These are phyloP conservation scores for Seira ritae DNA, from an alignment of 2,888 invertebrate genomes.

Conservation along the genomic window DNA sequence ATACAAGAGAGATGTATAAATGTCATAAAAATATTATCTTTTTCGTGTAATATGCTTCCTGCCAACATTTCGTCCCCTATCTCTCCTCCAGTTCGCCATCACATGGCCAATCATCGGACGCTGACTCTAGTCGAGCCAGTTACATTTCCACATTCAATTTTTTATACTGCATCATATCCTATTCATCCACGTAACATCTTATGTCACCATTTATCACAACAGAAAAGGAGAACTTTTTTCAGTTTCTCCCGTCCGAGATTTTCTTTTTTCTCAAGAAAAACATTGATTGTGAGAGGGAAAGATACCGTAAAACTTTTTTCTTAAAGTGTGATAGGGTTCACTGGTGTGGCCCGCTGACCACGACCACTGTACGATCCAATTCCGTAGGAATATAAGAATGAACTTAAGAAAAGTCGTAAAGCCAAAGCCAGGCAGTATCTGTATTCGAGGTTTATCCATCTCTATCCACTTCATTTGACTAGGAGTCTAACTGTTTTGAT, in stretches of 20 bases:
- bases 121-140: conserved; percentile 2
- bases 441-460: neutral
- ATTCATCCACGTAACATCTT: conserved; percentile 44
- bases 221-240: conserved; percentile 17
- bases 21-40: too few species aligned
- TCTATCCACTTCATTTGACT: conserved; percentile 15
- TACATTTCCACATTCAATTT: neutral
- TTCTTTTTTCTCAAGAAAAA: too few species aligned
- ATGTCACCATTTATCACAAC: conserved; percentile 51
- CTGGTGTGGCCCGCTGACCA: too few species aligned
- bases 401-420: too few species aligned
- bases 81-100: neutral
- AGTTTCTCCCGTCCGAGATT: neutral
- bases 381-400: too few species aligned
- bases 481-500: neutral
- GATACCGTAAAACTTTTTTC: too few species aligned
- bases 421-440: too few species aligned
- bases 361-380: too few species aligned
- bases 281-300: too few species aligned
- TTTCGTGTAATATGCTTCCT: conserved; percentile 8
- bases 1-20: too few species aligned
- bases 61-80: conserved; percentile 23
- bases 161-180: conserved; percentile 26
- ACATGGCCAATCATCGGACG: too few species aligned
- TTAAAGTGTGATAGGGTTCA: too few species aligned